Conservation (phyloP, 1,140 invertebrate genomes). For the Sycobia sp. region DNA sequence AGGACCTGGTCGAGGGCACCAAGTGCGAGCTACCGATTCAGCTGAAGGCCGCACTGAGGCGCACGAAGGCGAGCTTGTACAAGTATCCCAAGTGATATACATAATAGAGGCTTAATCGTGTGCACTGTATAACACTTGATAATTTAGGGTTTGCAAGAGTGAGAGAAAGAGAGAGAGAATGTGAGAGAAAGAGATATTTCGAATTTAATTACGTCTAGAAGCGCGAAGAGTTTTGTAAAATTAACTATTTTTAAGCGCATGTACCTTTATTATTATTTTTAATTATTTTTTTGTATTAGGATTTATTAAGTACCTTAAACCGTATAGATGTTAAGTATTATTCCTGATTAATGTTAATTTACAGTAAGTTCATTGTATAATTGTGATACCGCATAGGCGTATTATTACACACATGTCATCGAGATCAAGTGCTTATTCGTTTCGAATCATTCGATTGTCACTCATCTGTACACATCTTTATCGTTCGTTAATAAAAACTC, state of each 20-base stretch:
- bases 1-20: conserved; percentile 46
- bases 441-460: background rate
- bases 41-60: conserved; percentile 7
- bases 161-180: too few relatives aligned
- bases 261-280: too few relatives aligned
- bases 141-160: too few relatives aligned
- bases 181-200: too few relatives aligned
- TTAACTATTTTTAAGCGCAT: too few relatives aligned
- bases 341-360: conserved; percentile 11
- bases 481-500: conserved; percentile 11
- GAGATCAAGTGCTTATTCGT: background rate
- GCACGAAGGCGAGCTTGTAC: conserved; percentile 19
- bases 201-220: too few relatives aligned
- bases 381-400: conserved; percentile 15
- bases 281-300: too few relatives aligned
- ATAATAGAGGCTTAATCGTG: too few relatives aligned
- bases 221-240: too few relatives aligned
- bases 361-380: conserved; percentile 11
- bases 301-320: too few relatives aligned
- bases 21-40: conserved; percentile 42
- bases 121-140: too few relatives aligned
- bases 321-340: conserved; percentile 4
- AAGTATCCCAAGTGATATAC: conserved; percentile 33
- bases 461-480: conserved; percentile 1
- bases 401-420: conserved; percentile 9